phyloP scores from a whole-genome alignment of 1,140 invertebrate genomes.

The Euwallacea similis region DNA sequence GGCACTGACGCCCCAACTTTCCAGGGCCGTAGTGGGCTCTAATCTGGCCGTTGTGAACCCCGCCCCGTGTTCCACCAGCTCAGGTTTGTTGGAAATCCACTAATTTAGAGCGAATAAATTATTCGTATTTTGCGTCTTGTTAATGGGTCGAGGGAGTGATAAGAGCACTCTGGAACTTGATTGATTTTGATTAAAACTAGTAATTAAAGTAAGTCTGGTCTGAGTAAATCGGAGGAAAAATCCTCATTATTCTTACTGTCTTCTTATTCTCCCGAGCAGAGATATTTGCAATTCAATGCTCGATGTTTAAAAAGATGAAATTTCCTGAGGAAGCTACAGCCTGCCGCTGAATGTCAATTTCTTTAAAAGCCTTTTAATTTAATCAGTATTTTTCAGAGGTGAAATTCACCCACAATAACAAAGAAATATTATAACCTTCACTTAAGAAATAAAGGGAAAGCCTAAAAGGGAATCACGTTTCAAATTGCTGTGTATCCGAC shows the following conservation, averaged over 20 bases:
- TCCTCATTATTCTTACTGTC: no score
- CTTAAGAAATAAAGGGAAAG: no score
- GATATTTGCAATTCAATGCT: background rate
- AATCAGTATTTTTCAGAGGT: constrained; percentile 7
- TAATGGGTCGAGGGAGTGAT: no score
- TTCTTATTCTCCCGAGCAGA: no score
- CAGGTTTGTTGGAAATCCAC: constrained; percentile 53
- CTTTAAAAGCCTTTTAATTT: constrained; percentile 22
- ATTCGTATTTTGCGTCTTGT: no score
- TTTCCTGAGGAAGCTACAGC: constrained; percentile 3
- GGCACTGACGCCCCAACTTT: constrained; percentile 31
- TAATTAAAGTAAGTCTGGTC: no score
- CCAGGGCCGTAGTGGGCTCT: constrained; percentile 52
- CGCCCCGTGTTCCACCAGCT: constrained; percentile 60
- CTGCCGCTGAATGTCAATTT: constrained; percentile 5
- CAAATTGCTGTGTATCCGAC: constrained; percentile 18
- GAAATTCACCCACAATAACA: no score
- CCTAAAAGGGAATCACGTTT: background rate
- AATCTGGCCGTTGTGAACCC: constrained; percentile 59
- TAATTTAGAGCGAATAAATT: no score
- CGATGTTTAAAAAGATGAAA: constrained; percentile 8
- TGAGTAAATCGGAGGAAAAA: no score
- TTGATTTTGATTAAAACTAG: no score
- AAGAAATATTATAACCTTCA: no score
- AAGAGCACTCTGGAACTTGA: no score